Conservation (phyloP, 2,797 vertebrate genomes). For the Typhlichthys subterraneus region DNA sequence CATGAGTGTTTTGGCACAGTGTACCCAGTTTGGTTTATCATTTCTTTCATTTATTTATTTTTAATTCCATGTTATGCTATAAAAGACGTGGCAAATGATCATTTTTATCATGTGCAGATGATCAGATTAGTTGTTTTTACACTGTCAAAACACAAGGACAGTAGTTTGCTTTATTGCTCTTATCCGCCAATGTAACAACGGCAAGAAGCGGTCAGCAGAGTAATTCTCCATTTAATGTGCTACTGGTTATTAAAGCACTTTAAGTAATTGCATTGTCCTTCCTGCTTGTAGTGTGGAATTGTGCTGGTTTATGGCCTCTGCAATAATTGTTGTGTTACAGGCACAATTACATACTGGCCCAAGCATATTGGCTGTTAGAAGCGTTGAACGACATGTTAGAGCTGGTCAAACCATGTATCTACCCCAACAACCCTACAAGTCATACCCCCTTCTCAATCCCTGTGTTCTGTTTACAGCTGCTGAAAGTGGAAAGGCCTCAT, state of each 20-base stretch:
- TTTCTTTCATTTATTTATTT: neutral
- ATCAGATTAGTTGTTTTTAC: neutral
- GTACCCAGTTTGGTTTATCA: neutral
- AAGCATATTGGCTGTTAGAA: constrained; percentile 37
- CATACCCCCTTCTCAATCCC: neutral
- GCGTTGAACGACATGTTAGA: constrained; percentile 21
- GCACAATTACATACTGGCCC: constrained; percentile 37
- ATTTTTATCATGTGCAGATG: neutral
- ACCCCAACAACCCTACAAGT: constrained; percentile 40
- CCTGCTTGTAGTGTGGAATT: neutral
- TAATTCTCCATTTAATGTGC: neutral
- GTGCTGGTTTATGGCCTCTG: neutral
- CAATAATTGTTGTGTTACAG: constrained; percentile 25
- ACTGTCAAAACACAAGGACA: no score
- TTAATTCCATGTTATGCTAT: neutral
- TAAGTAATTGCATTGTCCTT: neutral
- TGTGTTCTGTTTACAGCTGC: constrained; percentile 13
- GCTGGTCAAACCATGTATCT: constrained; percentile 35
- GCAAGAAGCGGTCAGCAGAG: no score
- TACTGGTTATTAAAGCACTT: neutral
- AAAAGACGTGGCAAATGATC: neutral
- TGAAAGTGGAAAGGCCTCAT: constrained; percentile 37
- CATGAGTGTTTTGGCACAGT: no score
- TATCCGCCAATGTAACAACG: no score
- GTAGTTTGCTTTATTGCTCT: no score